phyloP scores from a whole-genome alignment of 2,797 vertebrate genomes.

The Myiotriccus ornatus region DNA sequence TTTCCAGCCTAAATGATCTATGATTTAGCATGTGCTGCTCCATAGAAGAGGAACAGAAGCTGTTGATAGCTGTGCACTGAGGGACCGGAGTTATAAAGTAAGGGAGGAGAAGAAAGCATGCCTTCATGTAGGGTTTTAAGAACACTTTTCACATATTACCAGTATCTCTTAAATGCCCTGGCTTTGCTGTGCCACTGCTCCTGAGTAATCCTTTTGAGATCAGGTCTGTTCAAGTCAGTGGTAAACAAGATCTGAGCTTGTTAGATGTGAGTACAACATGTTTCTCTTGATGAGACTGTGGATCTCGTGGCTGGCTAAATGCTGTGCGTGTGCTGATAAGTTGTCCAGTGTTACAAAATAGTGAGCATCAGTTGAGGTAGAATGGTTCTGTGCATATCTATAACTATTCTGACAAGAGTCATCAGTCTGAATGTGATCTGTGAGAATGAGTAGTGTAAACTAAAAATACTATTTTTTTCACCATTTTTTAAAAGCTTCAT shows the following conservation, averaged over 20 bases:
- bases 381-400: neutral
- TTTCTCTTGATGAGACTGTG: neutral
- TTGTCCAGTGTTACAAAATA: neutral
- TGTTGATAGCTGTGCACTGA: neutral
- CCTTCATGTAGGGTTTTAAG: neutral
- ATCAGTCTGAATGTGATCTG: neutral
- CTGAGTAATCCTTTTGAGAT: neutral
- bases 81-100: neutral
- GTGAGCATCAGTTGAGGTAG: neutral
- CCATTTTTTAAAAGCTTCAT: neutral
- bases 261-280: neutral
- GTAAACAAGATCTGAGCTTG: neutral
- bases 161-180: neutral
- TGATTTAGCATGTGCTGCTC: neutral
- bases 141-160: neutral
- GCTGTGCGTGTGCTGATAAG: neutral
- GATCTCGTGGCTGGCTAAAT: neutral
- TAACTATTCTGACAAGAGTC: neutral
- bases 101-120: neutral
- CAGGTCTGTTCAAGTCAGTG: neutral
- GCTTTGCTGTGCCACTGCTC: neutral
- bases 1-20: neutral
- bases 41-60: neutral
- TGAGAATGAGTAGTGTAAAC: neutral
- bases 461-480: neutral